Evolutionary conservation across 2,888 invertebrate genomes (phyloP), one percentile per base, ranked within the genome.

Genomic region (Lysandra coridon): DNA sequence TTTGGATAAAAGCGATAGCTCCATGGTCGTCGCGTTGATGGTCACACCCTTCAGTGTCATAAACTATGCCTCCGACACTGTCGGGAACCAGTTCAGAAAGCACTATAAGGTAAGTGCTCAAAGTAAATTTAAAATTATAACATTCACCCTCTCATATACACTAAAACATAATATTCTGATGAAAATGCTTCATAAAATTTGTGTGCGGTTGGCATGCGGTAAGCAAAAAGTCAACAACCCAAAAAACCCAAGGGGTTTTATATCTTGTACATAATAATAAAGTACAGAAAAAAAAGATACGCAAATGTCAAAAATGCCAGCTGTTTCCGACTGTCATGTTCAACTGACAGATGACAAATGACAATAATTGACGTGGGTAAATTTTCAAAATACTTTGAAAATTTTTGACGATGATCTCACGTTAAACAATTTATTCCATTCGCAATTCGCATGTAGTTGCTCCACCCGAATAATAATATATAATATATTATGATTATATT

Each of bases 31-130:
- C 79, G 95, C 95, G 53, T 85, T 96, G 74, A 86, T 96, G 82
- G 89, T 96, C 81, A 95, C 97, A 79, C 99, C 99, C 1, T 87
- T 98, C 37, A 96, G 97, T 88, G 95, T 97, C 62, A 93, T 97
- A 2, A 97, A 98, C 87, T 95, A 95, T 84, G 92, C 96, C 12
- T 97, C 98, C 0, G 97, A 98, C 84, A 93, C 95, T 76, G 95
- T 98, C 79, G 97, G 97, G 12, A 94, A 95, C 81, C 96, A 96
- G 87, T 93, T 98, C 79, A 95, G 95, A 84, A 96, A 96, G 83
- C 96, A 98, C 87, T 94, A 95, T 82, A 95, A 95, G 91, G 95
- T 95, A 83, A 86, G 83, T 82, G 60, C 5, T 37, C 30, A 30
- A 73, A 40, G 5, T 78, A 10, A 23, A 7, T 44, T 44, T 44